These are phyloP conservation scores for Collichthys lucidus DNA, from an alignment of 2,113 vertebrate species.

Conservation along the genomic window DNA sequence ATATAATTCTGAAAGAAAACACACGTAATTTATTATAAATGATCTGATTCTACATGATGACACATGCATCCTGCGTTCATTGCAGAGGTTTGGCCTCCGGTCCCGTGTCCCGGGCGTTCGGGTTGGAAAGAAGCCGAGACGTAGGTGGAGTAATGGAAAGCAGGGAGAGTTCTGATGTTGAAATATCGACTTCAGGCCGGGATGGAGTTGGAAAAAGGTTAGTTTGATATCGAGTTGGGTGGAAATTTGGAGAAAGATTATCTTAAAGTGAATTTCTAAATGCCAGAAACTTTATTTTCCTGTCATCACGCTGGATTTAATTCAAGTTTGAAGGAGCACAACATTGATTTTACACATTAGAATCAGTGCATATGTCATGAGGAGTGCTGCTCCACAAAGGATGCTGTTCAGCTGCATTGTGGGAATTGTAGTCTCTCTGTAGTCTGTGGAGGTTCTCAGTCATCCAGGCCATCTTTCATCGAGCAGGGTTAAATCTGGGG, in stretches of 20 bases:
- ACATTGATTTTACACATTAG: too few species aligned
- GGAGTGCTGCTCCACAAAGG: not conserved
- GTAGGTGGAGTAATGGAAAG: not conserved
- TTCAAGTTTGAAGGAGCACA: too few species aligned
- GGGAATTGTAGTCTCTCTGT: not conserved
- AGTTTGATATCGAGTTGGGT: not conserved
- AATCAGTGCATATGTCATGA: not conserved
- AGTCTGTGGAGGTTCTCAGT: too few species aligned
- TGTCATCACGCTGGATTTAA: not conserved
- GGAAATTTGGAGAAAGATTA: not conserved
- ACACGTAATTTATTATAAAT: too few species aligned
- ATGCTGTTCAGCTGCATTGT: not conserved
- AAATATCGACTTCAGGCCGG: not conserved
- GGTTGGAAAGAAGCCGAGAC: not conserved
- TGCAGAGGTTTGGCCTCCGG: too few species aligned
- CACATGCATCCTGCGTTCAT: too few species aligned
- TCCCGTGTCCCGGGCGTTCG: too few species aligned
- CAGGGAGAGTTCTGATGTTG: not conserved
- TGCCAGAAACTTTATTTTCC: not conserved
- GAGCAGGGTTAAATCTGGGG: too few species aligned
- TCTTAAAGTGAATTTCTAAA: not conserved
- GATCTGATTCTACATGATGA: too few species aligned
- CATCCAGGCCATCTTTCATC: too few species aligned
- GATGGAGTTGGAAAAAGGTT: not conserved
- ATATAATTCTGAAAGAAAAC: too few species aligned